Evolutionary conservation across 2,888 invertebrate genomes (phyloP).

Genomic region (Eilema depressum): DNA sequence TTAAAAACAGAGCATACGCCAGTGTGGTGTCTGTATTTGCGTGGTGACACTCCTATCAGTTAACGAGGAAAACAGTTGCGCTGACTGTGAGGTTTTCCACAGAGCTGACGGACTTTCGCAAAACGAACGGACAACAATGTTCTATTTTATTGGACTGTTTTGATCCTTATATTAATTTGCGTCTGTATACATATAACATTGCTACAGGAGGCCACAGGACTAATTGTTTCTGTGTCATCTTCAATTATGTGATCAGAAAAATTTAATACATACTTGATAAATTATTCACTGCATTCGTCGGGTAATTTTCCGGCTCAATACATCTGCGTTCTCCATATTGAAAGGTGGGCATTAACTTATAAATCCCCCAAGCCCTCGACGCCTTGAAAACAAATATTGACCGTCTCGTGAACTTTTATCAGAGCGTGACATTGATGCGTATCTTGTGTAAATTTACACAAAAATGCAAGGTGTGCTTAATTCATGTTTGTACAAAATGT

Average conservation of each 20-base stretch:
- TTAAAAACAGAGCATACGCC: neutral
- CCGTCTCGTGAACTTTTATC: conserved; percentile 13
- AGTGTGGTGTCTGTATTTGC: neutral
- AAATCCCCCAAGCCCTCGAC: neutral
- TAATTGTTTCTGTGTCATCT: neutral
- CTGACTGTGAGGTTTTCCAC: too few species aligned
- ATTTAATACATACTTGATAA: neutral
- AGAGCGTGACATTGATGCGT: conserved; percentile 6
- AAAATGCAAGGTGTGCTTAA: neutral
- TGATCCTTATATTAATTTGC: too few species aligned
- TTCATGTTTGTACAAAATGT: conserved; percentile 2
- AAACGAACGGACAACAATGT: too few species aligned
- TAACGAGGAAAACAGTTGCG: too few species aligned
- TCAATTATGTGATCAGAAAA: neutral
- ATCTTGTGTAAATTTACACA: neutral
- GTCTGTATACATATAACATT: too few species aligned
- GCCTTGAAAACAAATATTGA: conserved; percentile 10
- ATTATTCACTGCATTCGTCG: neutral
- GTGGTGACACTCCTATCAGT: neutral
- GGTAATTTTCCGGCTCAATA: neutral
- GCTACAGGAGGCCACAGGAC: neutral
- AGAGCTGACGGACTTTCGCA: too few species aligned
- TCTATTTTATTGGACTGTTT: too few species aligned
- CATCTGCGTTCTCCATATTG: neutral
- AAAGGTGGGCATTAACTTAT: neutral